Evolutionary conservation across 2,113 vertebrate genomes (phyloP).

Genomic region (Eleginops maclovinus): DNA sequence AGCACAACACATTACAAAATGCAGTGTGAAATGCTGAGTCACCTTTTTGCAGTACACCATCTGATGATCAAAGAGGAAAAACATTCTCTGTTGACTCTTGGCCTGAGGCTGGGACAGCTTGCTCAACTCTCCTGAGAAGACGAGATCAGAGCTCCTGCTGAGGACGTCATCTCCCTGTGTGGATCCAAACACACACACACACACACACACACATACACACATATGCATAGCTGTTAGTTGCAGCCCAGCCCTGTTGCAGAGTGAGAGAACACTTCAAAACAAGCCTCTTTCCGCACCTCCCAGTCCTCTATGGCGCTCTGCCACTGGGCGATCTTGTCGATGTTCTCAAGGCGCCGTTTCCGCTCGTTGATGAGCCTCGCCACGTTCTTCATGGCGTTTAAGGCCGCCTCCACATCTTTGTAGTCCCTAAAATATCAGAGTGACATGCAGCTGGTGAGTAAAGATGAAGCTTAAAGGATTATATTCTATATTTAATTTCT

Average conservation of each 20-base stretch:
- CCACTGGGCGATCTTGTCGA: constrained; percentile 97
- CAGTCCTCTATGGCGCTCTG: constrained; percentile 96
- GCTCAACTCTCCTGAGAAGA: constrained; percentile 94
- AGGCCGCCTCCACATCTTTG: constrained; percentile 93
- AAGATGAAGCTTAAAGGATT: background rate
- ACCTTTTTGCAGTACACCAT: constrained; percentile 99
- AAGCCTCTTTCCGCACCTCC: constrained; percentile 85
- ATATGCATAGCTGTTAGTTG: too few species aligned
- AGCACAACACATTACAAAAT: background rate
- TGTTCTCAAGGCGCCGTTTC: constrained; percentile 95
- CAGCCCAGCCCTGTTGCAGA: background rate
- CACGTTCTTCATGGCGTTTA: constrained; percentile 97
- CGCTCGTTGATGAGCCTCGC: constrained; percentile 94
- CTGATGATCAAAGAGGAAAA: constrained; percentile 97
- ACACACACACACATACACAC: constrained; percentile 1
- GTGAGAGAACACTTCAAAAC: background rate
- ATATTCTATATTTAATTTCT: background rate
- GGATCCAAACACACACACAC: constrained; percentile 10
- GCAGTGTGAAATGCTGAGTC: constrained; percentile 22
- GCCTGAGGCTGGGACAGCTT: constrained; percentile 92
- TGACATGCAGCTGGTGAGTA: background rate
- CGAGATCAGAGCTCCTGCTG: constrained; percentile 94
- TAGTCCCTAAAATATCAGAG: constrained; percentile 87
- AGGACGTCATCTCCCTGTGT: constrained; percentile 93
- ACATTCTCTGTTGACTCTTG: constrained; percentile 95